A percentile compares a stretch with the other conserved stretches of the same genome.
Evolutionary conservation across 2,888 invertebrate species (phyloP).

Genomic region (Xanthorhoe spadicearia): DNA sequence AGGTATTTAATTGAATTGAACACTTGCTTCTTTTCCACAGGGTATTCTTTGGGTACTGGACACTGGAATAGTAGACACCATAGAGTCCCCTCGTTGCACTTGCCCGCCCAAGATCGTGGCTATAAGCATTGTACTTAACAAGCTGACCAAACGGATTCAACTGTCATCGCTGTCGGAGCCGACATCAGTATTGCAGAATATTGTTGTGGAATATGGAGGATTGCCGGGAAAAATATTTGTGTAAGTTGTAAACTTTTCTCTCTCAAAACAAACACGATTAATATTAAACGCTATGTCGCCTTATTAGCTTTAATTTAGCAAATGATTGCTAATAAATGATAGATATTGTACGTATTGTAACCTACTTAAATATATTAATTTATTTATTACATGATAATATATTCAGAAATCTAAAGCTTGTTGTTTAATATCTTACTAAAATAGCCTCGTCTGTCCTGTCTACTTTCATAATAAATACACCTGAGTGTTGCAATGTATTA

Average conservation of each 20-base stretch:
- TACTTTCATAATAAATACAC: slow-evolving; percentile 15
- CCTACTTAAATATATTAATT: not conserved
- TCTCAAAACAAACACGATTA: too few relatives aligned
- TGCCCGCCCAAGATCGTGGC: slow-evolving; percentile 89
- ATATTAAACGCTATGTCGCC: too few relatives aligned
- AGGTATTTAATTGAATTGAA: not conserved
- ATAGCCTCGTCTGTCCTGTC: not conserved
- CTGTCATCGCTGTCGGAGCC: slow-evolving; percentile 84
- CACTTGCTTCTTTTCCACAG: slow-evolving; percentile 54
- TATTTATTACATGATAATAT: not conserved
- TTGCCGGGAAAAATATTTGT: slow-evolving; percentile 85
- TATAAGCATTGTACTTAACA: slow-evolving; percentile 84
- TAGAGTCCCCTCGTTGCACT: slow-evolving; percentile 86
- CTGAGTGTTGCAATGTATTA: slow-evolving; percentile 21
- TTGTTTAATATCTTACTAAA: too few relatives aligned
- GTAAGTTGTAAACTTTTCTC: slow-evolving; percentile 52
- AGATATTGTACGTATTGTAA: not conserved
- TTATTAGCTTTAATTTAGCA: too few relatives aligned
- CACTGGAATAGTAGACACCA: slow-evolving; percentile 87
- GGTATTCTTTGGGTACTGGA: slow-evolving; percentile 90
- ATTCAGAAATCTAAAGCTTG: not conserved
- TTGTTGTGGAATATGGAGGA: slow-evolving; percentile 87
- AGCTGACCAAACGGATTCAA: slow-evolving; percentile 86
- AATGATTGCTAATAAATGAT: not conserved
- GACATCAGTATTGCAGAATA: slow-evolving; percentile 87